Base-by-base conservation (phyloP, 2,797 vertebrate genomes). In the Myotis planiceps region DNA sequence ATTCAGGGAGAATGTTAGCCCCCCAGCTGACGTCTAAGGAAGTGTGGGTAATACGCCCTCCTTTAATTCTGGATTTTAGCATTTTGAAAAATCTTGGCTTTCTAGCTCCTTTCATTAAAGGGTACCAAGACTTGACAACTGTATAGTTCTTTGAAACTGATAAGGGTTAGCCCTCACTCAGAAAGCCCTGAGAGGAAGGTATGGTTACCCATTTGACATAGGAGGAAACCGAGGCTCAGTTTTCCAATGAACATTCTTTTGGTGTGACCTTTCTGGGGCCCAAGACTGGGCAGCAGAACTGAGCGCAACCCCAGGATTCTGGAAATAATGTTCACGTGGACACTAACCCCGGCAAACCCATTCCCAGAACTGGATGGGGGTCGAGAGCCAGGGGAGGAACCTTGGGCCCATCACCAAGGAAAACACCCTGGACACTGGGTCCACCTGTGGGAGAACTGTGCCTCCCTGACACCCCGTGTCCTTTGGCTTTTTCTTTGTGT, bases 401-500 rank as follows among this genome's bases (percentile, higher is more conserved):
- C 69, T 32, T 21, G 55, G 53, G 37, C 29, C 25, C 66, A 39
- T 81, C 16, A 32, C 72, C 74, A 94, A 93, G 83, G n/a, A 32
- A 23, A 65, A 66, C 10, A 75, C 25, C 15, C 13, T 10, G 42
- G 51, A 42, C 63, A 14, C 5, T 18, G 53, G 47, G 58, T 68
- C 65, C 60, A 53, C 81, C 34, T 60, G n/a, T 0, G 2, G 34
- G 55, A 88, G 83, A 72, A 25, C 42, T 18, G 5, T 49, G 49
- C 14, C 78, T 83, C 39, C 53, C 53, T 7, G 0, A 53, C 88
- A 82, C 51, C 76, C 39, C 69, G 27, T 39, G 93, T 75, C 78
- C 51, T 63, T 65, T 95, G 90, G 58, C n/a, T 80, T 42, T 58
- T 58, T 60, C 16, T 88, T n/a, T 93, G 66, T 97, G 8, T 2